Base-by-base conservation (phyloP, 2,113 vertebrate genomes). In the Aphyosemion australe region DNA sequence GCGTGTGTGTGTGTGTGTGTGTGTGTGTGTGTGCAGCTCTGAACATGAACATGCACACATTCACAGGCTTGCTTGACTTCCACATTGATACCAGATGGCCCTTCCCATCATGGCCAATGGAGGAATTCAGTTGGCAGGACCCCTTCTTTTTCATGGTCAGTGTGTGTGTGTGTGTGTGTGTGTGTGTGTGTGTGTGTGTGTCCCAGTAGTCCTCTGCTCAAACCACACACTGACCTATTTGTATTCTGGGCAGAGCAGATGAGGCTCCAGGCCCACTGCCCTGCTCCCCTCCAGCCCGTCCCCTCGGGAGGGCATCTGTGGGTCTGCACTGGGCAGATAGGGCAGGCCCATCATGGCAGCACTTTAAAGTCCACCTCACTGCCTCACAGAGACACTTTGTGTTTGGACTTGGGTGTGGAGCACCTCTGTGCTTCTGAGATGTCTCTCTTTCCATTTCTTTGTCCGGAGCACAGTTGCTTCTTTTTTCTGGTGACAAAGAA, bases 211-310 rank as follows among this genome's bases (percentile, higher is more conserved):
- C 86, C 82, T 90, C 84, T 81, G 88, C 78, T 89, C 76, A 85
- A 79, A 84, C 73, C 78, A 76, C 79, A 89, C 86, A 89, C 77
- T 94, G 93, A 93, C 91, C 93, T 92, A 93, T 94, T 93, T 94
- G 92, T 93, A 92, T 92, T 93, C 90, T 91, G 85, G 87, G 89
- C 90, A 91, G 88, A 92, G 87, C 90, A 92, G 92, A 94, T 92
- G 92, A 93, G 91, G 88, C 90, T 91, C 80, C 87, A 88, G 89
- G 86, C 84, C 89, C 50, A 76, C 84, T 86, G 82, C 80, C 83
- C 89, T 87, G 84, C 76, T 84, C 80, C 82, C 83, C 78, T 87
- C 80, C 64, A 78, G 81, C 79, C 74, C 51, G 71, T 79, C 85
- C 88, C 86, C 86, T 61, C 26, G 83, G 87, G 90, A 91, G 87